Evolutionary conservation across 2,888 invertebrate genomes (phyloP).

Genomic region (Diaperis boleti): DNA sequence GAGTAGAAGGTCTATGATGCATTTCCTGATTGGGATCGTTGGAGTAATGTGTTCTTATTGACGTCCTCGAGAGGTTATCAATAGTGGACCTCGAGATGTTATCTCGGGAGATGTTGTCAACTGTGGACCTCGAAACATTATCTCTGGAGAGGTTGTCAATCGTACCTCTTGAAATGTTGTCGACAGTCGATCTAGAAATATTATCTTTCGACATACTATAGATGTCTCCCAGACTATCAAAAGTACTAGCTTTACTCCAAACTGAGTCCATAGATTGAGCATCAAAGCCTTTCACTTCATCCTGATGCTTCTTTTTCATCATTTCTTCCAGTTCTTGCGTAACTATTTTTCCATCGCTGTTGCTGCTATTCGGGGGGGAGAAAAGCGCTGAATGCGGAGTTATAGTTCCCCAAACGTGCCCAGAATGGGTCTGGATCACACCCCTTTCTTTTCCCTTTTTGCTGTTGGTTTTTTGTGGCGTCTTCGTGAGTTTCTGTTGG

Average conservation of each 20-base stretch:
- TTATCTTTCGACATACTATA: conserved; percentile 9
- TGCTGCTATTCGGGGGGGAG: conserved; percentile 49
- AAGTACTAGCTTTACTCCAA: conserved; percentile 18
- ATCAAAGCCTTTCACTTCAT: conserved; percentile 27
- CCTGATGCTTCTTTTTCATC: conserved; percentile 49
- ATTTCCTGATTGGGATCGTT: neutral
- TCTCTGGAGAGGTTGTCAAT: conserved; percentile 20
- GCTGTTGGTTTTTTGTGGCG: conserved; percentile 38
- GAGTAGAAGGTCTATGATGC: neutral
- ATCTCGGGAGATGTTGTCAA: conserved; percentile 18
- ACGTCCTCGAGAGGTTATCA: conserved; percentile 10
- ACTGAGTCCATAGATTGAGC: conserved; percentile 22
- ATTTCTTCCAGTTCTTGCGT: conserved; percentile 50
- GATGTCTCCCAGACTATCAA: conserved; percentile 10
- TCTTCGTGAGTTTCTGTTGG: conserved; percentile 32
- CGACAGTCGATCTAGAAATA: conserved; percentile 5
- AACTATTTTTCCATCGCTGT: conserved; percentile 39
- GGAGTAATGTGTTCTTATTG: neutral
- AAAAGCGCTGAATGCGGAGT: conserved; percentile 51
- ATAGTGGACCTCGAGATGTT: neutral
- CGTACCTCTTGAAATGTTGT: conserved; percentile 10
- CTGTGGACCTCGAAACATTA: conserved; percentile 1
- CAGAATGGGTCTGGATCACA: conserved; percentile 60
- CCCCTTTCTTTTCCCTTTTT: conserved; percentile 52
- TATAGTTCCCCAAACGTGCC: conserved; percentile 59